Conservation (phyloP, 2,797 vertebrate species). For the Tenualosa ilisha region DNA sequence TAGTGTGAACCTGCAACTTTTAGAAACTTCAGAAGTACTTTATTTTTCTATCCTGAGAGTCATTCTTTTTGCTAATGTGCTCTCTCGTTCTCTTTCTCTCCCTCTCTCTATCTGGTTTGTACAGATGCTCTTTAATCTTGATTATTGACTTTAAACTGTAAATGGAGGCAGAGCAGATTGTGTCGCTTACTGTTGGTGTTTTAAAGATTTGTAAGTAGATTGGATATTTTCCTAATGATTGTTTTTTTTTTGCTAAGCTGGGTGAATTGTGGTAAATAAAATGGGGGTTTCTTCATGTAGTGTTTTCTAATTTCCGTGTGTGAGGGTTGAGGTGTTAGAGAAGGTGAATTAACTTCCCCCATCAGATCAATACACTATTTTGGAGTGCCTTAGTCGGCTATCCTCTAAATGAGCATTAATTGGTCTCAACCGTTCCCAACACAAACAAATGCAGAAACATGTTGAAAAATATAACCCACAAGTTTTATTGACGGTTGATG, state of each 20-base stretch:
- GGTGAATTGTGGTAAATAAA: conserved; percentile 62
- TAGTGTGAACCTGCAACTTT: conserved; percentile 61
- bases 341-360: conserved; percentile 50
- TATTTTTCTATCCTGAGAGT: conserved; percentile 80
- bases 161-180: conserved; percentile 54
- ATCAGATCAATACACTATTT: conserved; percentile 59
- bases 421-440: neutral
- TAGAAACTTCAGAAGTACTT: conserved; percentile 67
- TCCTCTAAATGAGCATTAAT: conserved; percentile 41
- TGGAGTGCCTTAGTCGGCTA: conserved; percentile 9
- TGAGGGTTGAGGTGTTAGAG: conserved; percentile 1
- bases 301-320: conserved; percentile 48
- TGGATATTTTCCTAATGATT: conserved; percentile 70
- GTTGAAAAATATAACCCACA: conserved; percentile 86
- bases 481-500: conserved; percentile 88
- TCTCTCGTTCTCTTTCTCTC: conserved; percentile 48
- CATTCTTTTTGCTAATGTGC: conserved; percentile 70
- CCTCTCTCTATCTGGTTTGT: conserved; percentile 48
- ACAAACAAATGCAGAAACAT: conserved; percentile 47
- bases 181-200: conserved; percentile 62
- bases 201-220: conserved; percentile 70
- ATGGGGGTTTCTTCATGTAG: conserved; percentile 52
- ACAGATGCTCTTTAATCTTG: conserved; percentile 56
- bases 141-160: conserved; percentile 18
- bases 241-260: conserved; percentile 66